Conservation (phyloP, 2,888 invertebrate species). For the Phorcus lineatus region DNA sequence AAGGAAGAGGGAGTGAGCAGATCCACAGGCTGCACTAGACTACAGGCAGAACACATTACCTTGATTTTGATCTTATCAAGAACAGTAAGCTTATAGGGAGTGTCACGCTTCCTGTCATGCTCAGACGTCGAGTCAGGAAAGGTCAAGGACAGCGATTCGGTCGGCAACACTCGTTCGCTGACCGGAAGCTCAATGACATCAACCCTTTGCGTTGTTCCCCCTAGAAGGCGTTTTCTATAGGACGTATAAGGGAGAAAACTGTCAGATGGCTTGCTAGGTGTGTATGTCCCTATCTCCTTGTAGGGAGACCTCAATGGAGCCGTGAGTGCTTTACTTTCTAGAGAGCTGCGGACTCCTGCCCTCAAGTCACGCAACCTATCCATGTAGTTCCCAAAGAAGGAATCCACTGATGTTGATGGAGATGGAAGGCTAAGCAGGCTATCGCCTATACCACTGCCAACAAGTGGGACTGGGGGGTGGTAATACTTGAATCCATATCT, state of each 20-base stretch:
- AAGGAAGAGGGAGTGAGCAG: background rate
- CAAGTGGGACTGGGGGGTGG: slow-evolving; percentile 62
- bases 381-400: slow-evolving; percentile 41
- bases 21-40: slow-evolving; percentile 5
- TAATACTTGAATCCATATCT: slow-evolving; percentile 61
- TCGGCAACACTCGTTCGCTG: slow-evolving; percentile 37
- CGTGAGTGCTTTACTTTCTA: slow-evolving; percentile 28
- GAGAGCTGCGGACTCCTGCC: slow-evolving; percentile 32
- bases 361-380: slow-evolving; percentile 39
- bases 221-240: slow-evolving; percentile 44
- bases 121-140: background rate
- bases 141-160: slow-evolving; percentile 30
- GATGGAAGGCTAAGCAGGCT: background rate
- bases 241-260: slow-evolving; percentile 30
- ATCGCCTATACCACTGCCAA: slow-evolving; percentile 38
- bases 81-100: slow-evolving; percentile 53
- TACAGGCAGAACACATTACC: slow-evolving; percentile 50
- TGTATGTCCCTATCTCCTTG: slow-evolving; percentile 5
- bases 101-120: slow-evolving; percentile 12
- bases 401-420: slow-evolving; percentile 29
- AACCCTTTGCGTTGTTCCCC: slow-evolving; percentile 42
- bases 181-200: slow-evolving; percentile 46
- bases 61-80: slow-evolving; percentile 67
- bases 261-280: background rate
- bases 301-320: background rate